Conservation (phyloP, 2,113 vertebrate species). For the Synchiropus splendidus region DNA sequence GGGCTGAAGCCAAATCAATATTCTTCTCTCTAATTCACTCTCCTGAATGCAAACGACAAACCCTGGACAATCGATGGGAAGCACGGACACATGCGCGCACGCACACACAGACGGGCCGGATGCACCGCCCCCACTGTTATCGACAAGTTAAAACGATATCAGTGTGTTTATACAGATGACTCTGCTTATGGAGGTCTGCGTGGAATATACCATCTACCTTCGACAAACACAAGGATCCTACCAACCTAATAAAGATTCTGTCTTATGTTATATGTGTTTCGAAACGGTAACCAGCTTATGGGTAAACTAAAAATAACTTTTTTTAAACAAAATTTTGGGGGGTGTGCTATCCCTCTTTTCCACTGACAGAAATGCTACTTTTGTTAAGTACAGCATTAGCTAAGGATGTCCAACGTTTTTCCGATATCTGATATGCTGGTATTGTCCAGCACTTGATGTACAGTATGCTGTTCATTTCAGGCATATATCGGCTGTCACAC, state of each 20-base stretch:
- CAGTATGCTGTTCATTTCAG: too few species aligned
- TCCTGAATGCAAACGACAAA: constrained; percentile 67
- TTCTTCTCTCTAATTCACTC: constrained; percentile 65
- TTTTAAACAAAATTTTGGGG: too few species aligned
- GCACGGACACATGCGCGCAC: constrained; percentile 7
- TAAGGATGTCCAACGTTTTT: too few species aligned
- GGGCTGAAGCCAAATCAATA: constrained; percentile 60
- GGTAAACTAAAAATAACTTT: too few species aligned
- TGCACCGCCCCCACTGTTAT: constrained; percentile 44
- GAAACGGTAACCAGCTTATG: too few species aligned
- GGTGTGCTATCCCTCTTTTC: too few species aligned
- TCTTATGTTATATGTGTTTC: not conserved
- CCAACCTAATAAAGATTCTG: not conserved
- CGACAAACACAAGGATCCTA: constrained; percentile 17
- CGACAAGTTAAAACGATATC: constrained; percentile 63
- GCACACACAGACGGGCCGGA: constrained; percentile 14
- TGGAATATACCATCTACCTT: constrained; percentile 51
- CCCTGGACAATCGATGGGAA: constrained; percentile 52
- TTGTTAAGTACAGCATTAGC: too few species aligned
- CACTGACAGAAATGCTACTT: too few species aligned
- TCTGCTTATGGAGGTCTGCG: constrained; percentile 51
- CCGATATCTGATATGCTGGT: too few species aligned
- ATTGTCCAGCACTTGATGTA: too few species aligned
- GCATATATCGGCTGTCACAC: too few species aligned
- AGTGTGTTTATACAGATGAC: constrained; percentile 65